Evolutionary conservation across 2,888 invertebrate genomes (phyloP), one percentile per base, ranked within the genome.

Genomic region (Lacanobia wlatinum): DNA sequence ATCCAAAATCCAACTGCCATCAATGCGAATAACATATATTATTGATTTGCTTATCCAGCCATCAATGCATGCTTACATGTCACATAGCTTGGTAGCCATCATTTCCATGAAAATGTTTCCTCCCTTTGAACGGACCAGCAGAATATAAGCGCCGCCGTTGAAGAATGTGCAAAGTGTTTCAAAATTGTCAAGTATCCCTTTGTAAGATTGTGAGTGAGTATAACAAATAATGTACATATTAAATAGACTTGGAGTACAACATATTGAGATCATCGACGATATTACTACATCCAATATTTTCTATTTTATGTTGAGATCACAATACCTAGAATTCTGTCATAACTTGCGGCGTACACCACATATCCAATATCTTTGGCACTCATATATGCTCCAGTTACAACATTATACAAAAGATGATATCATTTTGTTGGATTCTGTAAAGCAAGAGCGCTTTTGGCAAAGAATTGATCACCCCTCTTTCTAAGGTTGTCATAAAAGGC

Each of bases 251-350:
- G 10, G 48, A 73, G 64, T 55, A 61, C 46, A 73, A 73, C 62
- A 80, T 76, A 75, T 80, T 84, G 80, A 62, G 71, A 70, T 56
- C 67, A 83, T 70, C 76, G 14, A 48, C n/a, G 23, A 66, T 80
- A 78, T 83, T 83, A 68, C 76, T 67, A 48, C 48, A 52, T 65
- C 71, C 63, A 80, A 73, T 76, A 84, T 76, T 62, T 83, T 83
- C 61, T 63, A 79, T 70, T 73, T 73, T 62, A 79, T 65, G 43
- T 69, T 38, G 61, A 53, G 55, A 66, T 79, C 60, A 83, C 73
- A 83, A 80, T 78, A n/a, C n/a, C n/a, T n/a, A 78, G 52, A 69
- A 83, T 83, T 79, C 21, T 58, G 55, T 43, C 60, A 62, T 66
- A 69, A 69, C 55, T 72, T 73, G 60, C 63, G 66, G 59, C 56